Conservation (phyloP, 2,888 invertebrate genomes). For the Morpho helenor region DNA sequence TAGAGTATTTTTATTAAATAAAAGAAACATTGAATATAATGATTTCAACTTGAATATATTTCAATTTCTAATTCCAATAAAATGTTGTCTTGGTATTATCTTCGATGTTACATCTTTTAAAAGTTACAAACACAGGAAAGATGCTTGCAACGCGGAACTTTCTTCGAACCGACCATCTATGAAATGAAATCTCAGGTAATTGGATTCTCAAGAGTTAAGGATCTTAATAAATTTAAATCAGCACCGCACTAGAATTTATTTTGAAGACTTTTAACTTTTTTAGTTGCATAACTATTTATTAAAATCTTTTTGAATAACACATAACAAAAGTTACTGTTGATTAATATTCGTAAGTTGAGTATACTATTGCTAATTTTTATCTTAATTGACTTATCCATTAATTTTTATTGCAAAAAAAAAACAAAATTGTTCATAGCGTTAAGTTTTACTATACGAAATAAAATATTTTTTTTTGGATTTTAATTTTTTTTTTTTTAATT, state of each 20-base stretch:
- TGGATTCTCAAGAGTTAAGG: slow-evolving; percentile 15
- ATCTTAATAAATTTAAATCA: slow-evolving; percentile 15
- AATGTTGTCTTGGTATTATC: slow-evolving; percentile 12
- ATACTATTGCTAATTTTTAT: not conserved
- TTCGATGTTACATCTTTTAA: slow-evolving; percentile 17
- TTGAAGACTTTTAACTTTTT: slow-evolving; percentile 1
- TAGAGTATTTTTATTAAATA: too few relatives aligned
- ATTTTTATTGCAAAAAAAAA: too few relatives aligned
- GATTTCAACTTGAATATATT: not conserved
- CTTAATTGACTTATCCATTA: too few relatives aligned
- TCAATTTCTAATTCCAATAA: not conserved
- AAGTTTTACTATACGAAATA: too few relatives aligned
- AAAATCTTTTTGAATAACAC: not conserved
- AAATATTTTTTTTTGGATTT: too few relatives aligned
- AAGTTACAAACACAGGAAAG: slow-evolving; percentile 22
- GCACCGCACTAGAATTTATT: not conserved
- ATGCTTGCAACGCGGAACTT: slow-evolving; percentile 23
- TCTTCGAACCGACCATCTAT: slow-evolving; percentile 18
- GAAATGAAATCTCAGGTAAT: slow-evolving; percentile 25
- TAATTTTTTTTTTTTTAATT: too few relatives aligned
- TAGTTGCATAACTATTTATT: not conserved
- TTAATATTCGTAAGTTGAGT: not conserved
- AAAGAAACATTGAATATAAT: too few relatives aligned
- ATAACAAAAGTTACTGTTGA: too few relatives aligned
- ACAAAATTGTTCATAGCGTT: too few relatives aligned